These are phyloP conservation scores for Chrysaora quinquecirrha DNA, from an alignment of 30 jellyfish, hydroid and myxozoan genomes.

Conservation along the genomic window DNA sequence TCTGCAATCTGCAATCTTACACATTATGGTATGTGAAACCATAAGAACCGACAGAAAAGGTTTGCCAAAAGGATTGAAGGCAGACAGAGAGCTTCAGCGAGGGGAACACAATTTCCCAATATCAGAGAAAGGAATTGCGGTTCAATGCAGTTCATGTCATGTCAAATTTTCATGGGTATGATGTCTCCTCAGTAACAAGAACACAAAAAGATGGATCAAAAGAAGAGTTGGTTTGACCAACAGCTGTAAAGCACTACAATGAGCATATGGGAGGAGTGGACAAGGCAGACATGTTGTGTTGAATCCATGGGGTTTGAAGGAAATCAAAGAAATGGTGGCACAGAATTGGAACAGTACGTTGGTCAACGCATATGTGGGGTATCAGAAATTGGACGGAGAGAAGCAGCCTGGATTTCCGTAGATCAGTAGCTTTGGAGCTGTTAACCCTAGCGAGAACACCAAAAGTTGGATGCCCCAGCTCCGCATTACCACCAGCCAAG, in stretches of 20 bases:
- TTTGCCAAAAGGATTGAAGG: constrained; percentile 46
- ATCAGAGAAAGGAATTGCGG: constrained; percentile 38
- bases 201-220: constrained; percentile 45
- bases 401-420: constrained; percentile 44
- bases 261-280: constrained; percentile 74
- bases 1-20: constrained; percentile 23
- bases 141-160: constrained; percentile 55
- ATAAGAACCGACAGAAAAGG: constrained; percentile 50
- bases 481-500: constrained; percentile 24
- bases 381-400: constrained; percentile 32
- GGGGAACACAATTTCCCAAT: constrained; percentile 58
- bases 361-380: constrained; percentile 66
- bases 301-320: constrained; percentile 65
- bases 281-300: constrained; percentile 68
- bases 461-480: constrained; percentile 71
- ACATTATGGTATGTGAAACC: constrained; percentile 62
- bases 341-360: constrained; percentile 68
- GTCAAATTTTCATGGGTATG: constrained; percentile 74
- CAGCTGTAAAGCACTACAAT: constrained; percentile 62
- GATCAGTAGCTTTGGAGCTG: constrained; percentile 72
- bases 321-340: constrained; percentile 81
- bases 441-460: constrained; percentile 71
- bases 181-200: constrained; percentile 33
- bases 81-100: constrained; percentile 69
- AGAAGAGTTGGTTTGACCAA: constrained; percentile 16